Base-by-base conservation (phyloP, 2,113 vertebrate genomes). In the Bos indicus region DNA sequence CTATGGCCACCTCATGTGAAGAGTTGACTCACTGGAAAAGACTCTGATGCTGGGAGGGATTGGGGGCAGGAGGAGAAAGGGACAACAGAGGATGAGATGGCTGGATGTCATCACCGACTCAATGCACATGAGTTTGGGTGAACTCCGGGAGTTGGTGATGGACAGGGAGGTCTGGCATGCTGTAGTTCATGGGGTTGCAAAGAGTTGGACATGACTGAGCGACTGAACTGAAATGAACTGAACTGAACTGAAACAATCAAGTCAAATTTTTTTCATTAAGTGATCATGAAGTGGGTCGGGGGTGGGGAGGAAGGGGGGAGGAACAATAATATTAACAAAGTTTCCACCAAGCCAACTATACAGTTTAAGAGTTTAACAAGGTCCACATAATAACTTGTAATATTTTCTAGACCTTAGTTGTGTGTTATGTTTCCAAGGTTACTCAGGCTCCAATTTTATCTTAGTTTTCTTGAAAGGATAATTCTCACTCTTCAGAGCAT, bases 381-480 rank as follows among this genome's bases (percentile, higher is more conserved):
- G 21, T 26, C 23, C 12, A 17, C 33, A 64, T 7, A 88, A 43
- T 19, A 92, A 40, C 10, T 46, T 57, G 8, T 62, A 83, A 60
- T 64, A 43, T 91, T 91, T 91, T 89, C 11, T 89, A 95, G 64
- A 78, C 2, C 10, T 88, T 74, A 84, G 26, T 82, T 90, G 43
- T 90, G 3, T 36, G 16, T 16, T 23, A 40, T 67, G 62, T 23
- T 84, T 6, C 57, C 16, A 74, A 40, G 13, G 3, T 83, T 60
- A 67, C 11, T 71, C 3, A 82, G 51, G 52, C 7, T 28, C 7
- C 59, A 60, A 62, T 60, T 85, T 94, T 83, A 84, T 62, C 12
- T 59, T 83, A 83, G 25, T 96, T 93, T 91, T 77, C 43, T 89
- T 60, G 8, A n/a, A 91, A 97, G 54, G 40, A 67, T 40, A 97